Conservation (phyloP, 1,140 invertebrate species). For the Belonocnema kinseyi region DNA sequence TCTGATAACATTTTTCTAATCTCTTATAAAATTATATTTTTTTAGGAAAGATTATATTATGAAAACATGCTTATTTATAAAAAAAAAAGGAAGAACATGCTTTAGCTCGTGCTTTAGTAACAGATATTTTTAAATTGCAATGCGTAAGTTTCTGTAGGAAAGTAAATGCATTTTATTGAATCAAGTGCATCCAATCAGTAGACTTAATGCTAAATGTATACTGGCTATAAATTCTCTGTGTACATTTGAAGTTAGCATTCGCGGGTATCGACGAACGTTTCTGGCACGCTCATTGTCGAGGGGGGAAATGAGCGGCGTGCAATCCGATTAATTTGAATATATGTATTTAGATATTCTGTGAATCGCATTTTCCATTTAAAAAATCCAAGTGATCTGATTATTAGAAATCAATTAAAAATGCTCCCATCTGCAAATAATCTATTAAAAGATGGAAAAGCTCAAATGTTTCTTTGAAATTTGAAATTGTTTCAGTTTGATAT, state of each 20-base stretch:
- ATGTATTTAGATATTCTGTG: slow-evolving; percentile 9
- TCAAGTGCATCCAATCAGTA: slow-evolving; percentile 19
- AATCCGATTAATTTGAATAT: slow-evolving; percentile 9
- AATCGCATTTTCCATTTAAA: slow-evolving; percentile 11
- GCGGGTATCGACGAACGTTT: slow-evolving; percentile 18
- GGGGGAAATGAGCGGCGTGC: background rate
- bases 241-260: slow-evolving; percentile 14
- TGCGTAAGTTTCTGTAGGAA: background rate
- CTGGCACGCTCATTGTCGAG: slow-evolving; percentile 8
- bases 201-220: slow-evolving; percentile 21
- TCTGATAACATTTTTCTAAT: too few relatives aligned
- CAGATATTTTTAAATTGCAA: too few relatives aligned
- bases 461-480: too few relatives aligned
- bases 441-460: background rate
- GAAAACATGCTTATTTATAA: too few relatives aligned
- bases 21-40: too few relatives aligned
- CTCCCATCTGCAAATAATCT: background rate
- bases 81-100: too few relatives aligned
- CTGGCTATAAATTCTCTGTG: slow-evolving; percentile 18
- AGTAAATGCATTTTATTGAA: slow-evolving; percentile 1
- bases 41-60: too few relatives aligned
- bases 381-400: slow-evolving; percentile 6
- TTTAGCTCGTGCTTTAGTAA: too few relatives aligned
- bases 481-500: too few relatives aligned
- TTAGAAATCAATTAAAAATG: background rate